Conservation (phyloP, 2,113 vertebrate genomes). For the Serinus canaria region DNA sequence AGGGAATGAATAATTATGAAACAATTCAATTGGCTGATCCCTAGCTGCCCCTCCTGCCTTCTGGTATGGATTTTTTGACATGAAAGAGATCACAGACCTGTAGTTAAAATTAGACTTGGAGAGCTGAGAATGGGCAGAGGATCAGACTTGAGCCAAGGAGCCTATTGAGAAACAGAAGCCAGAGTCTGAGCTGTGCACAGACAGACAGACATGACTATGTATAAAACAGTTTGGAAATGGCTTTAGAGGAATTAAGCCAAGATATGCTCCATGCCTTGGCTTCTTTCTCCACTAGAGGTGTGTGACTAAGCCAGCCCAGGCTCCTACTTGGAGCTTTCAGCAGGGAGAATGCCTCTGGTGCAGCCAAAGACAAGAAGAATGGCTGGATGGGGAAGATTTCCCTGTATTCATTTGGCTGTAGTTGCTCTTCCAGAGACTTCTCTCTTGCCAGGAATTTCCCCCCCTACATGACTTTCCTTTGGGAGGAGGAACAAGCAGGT, state of each 20-base stretch:
- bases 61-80: background rate
- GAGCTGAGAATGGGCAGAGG: background rate
- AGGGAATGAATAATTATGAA: background rate
- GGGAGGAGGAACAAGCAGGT: background rate
- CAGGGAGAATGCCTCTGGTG: background rate
- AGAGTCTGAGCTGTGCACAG: background rate
- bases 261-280: background rate
- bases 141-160: background rate
- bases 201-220: background rate
- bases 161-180: background rate
- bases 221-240: background rate
- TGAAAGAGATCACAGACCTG: background rate
- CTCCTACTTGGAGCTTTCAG: background rate
- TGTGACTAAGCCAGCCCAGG: background rate
- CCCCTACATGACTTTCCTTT: background rate
- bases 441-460: background rate
- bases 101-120: conserved; percentile 19
- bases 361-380: background rate
- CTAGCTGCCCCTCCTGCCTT: background rate
- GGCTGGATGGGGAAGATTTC: background rate
- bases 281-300: background rate
- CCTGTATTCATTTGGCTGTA: background rate
- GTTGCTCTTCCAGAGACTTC: background rate
- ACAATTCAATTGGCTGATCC: background rate
- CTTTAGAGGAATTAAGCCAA: conserved; percentile 1